phyloP scores from a whole-genome alignment of 2,888 invertebrate species.

The Calephelis perditalis region DNA sequence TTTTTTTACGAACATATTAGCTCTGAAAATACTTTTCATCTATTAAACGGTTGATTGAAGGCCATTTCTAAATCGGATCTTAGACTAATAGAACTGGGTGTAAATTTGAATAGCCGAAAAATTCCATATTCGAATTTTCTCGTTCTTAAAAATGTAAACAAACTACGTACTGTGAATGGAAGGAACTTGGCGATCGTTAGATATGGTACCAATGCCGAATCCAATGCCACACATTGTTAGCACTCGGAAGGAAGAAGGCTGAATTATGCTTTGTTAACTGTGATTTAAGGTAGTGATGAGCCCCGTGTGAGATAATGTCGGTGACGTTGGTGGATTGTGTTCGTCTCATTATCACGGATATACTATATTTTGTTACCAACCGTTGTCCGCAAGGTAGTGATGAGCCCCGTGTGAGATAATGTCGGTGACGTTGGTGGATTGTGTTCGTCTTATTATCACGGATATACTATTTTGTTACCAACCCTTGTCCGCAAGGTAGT shows the following conservation, averaged over 20 bases:
- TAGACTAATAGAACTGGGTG: no score
- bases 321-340: constrained; percentile 17
- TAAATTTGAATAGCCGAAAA: no score
- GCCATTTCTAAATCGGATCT: no score
- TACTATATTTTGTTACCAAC: no score
- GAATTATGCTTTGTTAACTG: constrained; percentile 53
- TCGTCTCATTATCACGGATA: no score
- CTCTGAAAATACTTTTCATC: no score
- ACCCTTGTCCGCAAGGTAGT: constrained; percentile 32
- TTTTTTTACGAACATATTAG: no score
- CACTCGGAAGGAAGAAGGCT: constrained; percentile 61
- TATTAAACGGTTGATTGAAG: no score
- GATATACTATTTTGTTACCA: no score
- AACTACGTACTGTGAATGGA: constrained; percentile 50
- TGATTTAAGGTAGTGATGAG: constrained; percentile 41
- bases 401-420: constrained; percentile 20
- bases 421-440: constrained; percentile 21
- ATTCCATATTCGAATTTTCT: no score
- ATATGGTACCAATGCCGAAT: constrained; percentile 70
- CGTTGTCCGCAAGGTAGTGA: constrained; percentile 35
- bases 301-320: constrained; percentile 19
- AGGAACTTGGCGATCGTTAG: constrained; percentile 70
- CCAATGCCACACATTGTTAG: constrained; percentile 73
- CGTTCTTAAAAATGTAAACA: constrained; percentile 24
- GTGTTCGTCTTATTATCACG: neutral